Evolutionary conservation across 1,140 invertebrate genomes (phyloP).

Genomic region (Leptinotarsa defecta): DNA sequence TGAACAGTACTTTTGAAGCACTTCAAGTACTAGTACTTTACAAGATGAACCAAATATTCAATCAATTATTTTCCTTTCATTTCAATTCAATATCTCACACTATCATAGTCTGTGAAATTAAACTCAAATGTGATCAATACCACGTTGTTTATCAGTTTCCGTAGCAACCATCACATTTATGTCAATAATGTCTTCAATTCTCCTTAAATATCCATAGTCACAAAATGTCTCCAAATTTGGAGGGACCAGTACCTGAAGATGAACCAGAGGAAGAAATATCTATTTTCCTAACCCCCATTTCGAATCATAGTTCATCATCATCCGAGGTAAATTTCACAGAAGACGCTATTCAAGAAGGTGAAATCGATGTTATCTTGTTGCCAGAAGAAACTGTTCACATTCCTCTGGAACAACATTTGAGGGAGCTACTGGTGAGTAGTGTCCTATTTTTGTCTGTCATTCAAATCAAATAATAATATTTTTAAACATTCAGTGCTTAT

Average conservation of each 20-base stretch:
- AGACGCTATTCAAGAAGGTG: slow-evolving; percentile 18
- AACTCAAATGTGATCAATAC: not conserved
- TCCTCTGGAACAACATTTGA: slow-evolving; percentile 63
- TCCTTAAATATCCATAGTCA: not conserved
- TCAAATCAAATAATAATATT: no score
- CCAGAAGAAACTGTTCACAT: slow-evolving; percentile 38
- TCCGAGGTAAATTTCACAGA: slow-evolving; percentile 17
- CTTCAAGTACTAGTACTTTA: no score
- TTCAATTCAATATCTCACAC: not conserved
- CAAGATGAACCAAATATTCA: no score
- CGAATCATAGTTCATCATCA: slow-evolving; percentile 26
- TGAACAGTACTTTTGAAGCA: no score
- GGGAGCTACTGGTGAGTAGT: slow-evolving; percentile 62
- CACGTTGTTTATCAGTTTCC: not conserved
- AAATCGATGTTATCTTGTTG: slow-evolving; percentile 7
- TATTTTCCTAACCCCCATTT: slow-evolving; percentile 26
- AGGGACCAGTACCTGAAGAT: slow-evolving; percentile 22
- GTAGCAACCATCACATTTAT: not conserved
- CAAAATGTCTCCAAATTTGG: slow-evolving; percentile 37
- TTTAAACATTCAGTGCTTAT: no score
- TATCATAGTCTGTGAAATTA: not conserved
- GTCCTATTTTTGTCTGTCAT: no score
- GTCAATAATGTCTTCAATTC: not conserved
- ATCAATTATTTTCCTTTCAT: not conserved
- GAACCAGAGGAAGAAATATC: slow-evolving; percentile 14